These are phyloP conservation scores for Euproctis similis DNA, from an alignment of 2,888 invertebrate genomes.

Conservation along the genomic window DNA sequence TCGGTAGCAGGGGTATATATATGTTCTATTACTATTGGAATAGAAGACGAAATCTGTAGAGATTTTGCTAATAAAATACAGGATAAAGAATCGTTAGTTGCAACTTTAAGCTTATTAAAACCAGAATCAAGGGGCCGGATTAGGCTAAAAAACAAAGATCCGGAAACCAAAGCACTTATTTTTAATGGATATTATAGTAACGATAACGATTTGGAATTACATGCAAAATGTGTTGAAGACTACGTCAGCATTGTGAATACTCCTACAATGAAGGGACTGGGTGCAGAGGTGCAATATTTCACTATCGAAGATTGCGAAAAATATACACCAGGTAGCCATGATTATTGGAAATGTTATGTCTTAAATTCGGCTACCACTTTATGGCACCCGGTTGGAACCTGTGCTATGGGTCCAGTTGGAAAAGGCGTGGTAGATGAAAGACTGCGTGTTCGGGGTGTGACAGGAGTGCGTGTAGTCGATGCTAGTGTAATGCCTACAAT, in stretches of 20 bases:
- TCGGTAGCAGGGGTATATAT: constrained; percentile 24
- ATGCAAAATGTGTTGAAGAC: constrained; percentile 24
- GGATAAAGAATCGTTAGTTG: constrained; percentile 22
- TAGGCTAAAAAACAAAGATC: constrained; percentile 28
- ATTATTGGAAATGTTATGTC: constrained; percentile 47
- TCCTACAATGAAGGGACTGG: constrained; percentile 21
- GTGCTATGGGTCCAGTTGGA: constrained; percentile 29
- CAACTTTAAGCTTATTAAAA: constrained; percentile 29
- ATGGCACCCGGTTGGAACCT: constrained; percentile 34
- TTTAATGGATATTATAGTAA: constrained; percentile 34
- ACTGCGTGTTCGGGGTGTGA: background rate
- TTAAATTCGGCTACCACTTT: constrained; percentile 33
- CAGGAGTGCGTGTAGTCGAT: background rate
- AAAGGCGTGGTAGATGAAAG: constrained; percentile 33
- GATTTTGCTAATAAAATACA: constrained; percentile 20
- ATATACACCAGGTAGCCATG: constrained; percentile 29
- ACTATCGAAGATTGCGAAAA: constrained; percentile 29
- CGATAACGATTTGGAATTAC: constrained; percentile 25
- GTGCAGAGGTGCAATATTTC: constrained; percentile 21
- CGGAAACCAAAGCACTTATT: constrained; percentile 30
- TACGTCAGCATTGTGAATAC: constrained; percentile 26
- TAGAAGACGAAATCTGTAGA: constrained; percentile 29
- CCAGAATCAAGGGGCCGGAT: constrained; percentile 39
- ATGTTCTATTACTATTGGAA: constrained; percentile 15
- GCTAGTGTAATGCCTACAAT: constrained; percentile 1